Percentiles rank a stretch among this genome's conserved stretches.
These are phyloP conservation scores for Cydia pomonella DNA, from an alignment of 1,140 invertebrate genomes.

Conservation along the genomic window DNA sequence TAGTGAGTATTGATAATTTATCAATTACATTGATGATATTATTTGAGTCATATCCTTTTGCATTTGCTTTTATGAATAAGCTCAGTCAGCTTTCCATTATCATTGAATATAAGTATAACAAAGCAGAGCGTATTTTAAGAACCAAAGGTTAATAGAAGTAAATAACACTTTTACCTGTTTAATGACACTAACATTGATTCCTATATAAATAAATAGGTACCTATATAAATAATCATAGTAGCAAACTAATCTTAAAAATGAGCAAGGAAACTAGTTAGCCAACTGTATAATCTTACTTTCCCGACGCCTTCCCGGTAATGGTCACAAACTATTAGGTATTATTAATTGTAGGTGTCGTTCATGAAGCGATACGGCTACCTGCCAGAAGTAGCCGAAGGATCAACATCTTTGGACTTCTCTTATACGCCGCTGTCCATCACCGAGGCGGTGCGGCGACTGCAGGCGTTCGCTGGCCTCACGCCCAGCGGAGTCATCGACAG, in stretches of 20 bases:
- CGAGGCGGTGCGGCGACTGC: slow-evolving; percentile 83
- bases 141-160: too few relatives aligned
- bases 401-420: slow-evolving; percentile 67
- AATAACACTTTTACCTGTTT: too few relatives aligned
- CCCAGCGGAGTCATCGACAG: slow-evolving; percentile 84
- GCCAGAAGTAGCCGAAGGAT: slow-evolving; percentile 58
- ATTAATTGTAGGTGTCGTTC: slow-evolving; percentile 79
- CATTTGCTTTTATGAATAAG: neutral
- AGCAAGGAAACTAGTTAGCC: too few relatives aligned
- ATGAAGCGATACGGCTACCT: slow-evolving; percentile 85
- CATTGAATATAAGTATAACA: neutral
- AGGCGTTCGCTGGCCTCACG: slow-evolving; percentile 84
- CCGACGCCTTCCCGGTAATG: too few relatives aligned
- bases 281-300: too few relatives aligned
- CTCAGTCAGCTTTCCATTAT: neutral
- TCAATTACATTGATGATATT: slow-evolving; percentile 1
- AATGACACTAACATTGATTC: too few relatives aligned
- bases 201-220: too few relatives aligned
- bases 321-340: neutral
- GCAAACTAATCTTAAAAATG: too few relatives aligned
- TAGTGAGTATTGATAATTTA: neutral
- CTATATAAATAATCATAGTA: too few relatives aligned
- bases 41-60: neutral
- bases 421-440: slow-evolving; percentile 82
- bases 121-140: neutral